phyloP scores from a whole-genome alignment of 2,888 invertebrate genomes.

The Didymodactylos carnosus region DNA sequence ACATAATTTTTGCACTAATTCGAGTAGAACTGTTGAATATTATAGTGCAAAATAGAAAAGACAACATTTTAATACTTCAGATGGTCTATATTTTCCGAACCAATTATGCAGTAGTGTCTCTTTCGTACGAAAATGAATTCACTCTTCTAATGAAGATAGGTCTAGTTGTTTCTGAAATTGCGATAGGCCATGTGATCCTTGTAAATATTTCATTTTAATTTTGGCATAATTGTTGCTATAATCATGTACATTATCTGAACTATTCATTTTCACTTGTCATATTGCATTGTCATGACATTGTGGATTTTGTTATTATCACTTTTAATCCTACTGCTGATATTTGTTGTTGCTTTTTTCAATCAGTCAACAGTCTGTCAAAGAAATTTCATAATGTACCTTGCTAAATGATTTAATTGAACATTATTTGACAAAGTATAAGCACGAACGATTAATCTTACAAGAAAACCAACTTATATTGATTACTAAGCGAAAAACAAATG shows the following conservation, averaged over 20 bases:
- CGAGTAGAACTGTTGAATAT: neutral
- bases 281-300: neutral
- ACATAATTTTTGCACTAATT: no score
- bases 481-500: no score
- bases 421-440: no score
- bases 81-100: neutral
- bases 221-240: neutral
- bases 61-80: no score
- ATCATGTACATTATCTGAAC: neutral
- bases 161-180: neutral
- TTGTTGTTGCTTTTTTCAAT: no score
- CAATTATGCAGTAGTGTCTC: neutral
- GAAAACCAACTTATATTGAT: no score
- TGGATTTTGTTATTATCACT: no score
- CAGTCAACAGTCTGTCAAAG: no score
- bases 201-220: neutral
- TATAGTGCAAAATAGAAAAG: neutral
- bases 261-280: neutral
- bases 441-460: no score
- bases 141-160: neutral
- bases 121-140: neutral
- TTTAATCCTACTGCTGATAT: no score
- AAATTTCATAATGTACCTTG: no score
- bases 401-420: no score
- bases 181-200: neutral